Evolutionary conservation across 2,888 invertebrate genomes (phyloP), one percentile per base, ranked within the genome.

Genomic region (Phyllotreta cruciferae): DNA sequence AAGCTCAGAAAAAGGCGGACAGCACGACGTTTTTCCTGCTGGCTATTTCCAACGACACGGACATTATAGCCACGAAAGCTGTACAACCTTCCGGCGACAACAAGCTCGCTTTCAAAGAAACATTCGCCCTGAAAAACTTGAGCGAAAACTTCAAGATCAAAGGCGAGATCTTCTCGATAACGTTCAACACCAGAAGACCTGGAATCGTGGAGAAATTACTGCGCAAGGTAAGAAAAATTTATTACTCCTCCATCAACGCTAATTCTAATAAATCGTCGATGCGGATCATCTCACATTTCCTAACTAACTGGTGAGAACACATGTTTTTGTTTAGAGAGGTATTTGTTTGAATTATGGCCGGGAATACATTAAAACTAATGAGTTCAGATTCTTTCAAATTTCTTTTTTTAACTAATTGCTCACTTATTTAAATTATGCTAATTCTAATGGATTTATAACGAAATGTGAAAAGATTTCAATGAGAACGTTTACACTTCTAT

Each of bases 121-220:
- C 57, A 1, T 73, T 79, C 36, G 64, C 64, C 0, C 81, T 85
- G 38, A 74, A 69, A 8, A 74, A 80, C 34, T 63, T 82, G 0
- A 68, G 71, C 0, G 72, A 81, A 0, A 73, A 80, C 53, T 82
- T 84, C 45, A 78, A 80, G 54, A 75, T 86, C 9, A 78, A 75
- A 8, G 76, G 84, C 4, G 80, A 83, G 60, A 75, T 86, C 11
- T 85, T 83, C 62, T 81, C 82, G 66, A 69, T 85, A 42, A 70
- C 56, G 13, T 14, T 72, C 11, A 52, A 61, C 34, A 69, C 66
- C 7, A 37, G 38, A 7, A 62, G 52, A 24, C 7, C 34, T 8
- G 45, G 56, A 11, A 55, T 42, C 1, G 10, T 55, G 1, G 42
- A 44, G 1, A 58, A 13, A 7, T 39, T 63, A 6, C 50, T 61